These are phyloP conservation scores for Selenia dentaria DNA, from an alignment of 2,888 invertebrate genomes.

Conservation along the genomic window DNA sequence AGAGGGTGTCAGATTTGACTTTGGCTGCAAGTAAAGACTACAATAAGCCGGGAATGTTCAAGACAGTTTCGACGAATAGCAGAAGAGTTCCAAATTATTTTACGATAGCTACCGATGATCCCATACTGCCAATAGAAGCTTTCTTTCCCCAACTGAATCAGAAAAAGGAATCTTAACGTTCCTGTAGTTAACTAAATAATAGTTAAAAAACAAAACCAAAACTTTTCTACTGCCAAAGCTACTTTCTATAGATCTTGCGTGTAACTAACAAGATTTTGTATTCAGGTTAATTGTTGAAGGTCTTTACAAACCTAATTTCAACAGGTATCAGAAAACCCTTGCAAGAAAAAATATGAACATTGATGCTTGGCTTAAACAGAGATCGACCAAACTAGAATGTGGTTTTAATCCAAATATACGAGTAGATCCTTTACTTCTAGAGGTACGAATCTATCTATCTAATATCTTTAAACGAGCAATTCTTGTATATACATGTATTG, in stretches of 20 bases:
- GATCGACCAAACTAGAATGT: too few relatives aligned
- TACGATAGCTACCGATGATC: slow-evolving; percentile 91
- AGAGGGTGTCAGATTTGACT: slow-evolving; percentile 89
- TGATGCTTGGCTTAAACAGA: too few relatives aligned
- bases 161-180: slow-evolving; percentile 81
- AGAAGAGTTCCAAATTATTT: slow-evolving; percentile 88
- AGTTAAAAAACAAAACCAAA: slow-evolving; percentile 68
- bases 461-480: too few relatives aligned
- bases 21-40: slow-evolving; percentile 89
- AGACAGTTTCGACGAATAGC: slow-evolving; percentile 86
- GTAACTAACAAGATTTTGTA: slow-evolving; percentile 17
- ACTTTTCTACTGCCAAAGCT: slow-evolving; percentile 72
- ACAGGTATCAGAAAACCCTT: too few relatives aligned
- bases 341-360: too few relatives aligned
- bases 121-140: slow-evolving; percentile 91
- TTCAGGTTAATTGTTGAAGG: too few relatives aligned
- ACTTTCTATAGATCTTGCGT: slow-evolving; percentile 30
- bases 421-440: too few relatives aligned
- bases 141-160: slow-evolving; percentile 90
- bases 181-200: slow-evolving; percentile 40
- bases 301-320: too few relatives aligned
- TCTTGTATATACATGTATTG: too few relatives aligned
- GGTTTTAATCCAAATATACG: too few relatives aligned
- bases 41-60: slow-evolving; percentile 89
- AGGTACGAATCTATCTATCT: too few relatives aligned